Percentiles rank a stretch among this genome's conserved stretches.
These are phyloP conservation scores for Sebastes vulpes DNA, from an alignment of 2,797 vertebrate species.

Conservation along the genomic window DNA sequence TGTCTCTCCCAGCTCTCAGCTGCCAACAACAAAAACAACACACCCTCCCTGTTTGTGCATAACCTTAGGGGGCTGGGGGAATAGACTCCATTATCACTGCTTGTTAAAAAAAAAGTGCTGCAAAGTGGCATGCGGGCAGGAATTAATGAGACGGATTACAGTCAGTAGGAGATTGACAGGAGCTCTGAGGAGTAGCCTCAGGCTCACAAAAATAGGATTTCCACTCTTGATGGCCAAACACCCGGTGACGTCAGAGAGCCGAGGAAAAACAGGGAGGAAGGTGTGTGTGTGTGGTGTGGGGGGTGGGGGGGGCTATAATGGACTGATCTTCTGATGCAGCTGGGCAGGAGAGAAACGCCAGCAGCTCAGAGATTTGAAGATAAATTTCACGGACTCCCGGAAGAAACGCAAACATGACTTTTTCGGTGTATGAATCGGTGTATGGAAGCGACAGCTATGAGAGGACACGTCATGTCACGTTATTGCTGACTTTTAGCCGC, in stretches of 20 bases:
- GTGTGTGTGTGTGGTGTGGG: no score
- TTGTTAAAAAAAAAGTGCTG: constrained; percentile 2
- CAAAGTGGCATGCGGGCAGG: constrained; percentile 17
- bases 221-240: constrained; percentile 1
- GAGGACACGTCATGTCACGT: constrained; percentile 5
- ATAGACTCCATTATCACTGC: constrained; percentile 16
- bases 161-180: constrained; percentile 17
- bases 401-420: not conserved
- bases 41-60: constrained; percentile 11
- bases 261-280: not conserved
- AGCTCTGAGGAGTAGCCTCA: constrained; percentile 16
- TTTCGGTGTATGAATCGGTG: not conserved
- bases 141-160: constrained; percentile 44
- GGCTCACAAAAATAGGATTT: constrained; percentile 34
- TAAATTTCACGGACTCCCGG: not conserved
- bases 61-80: constrained; percentile 5
- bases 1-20: not conserved
- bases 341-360: not conserved
- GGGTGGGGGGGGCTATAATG: not conserved
- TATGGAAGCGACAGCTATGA: not conserved
- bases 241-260: constrained; percentile 2
- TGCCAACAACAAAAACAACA: constrained; percentile 30
- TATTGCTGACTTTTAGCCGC: not conserved
- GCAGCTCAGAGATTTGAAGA: constrained; percentile 21
- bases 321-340: constrained; percentile 12